Evolutionary conservation across 2,797 vertebrate species (phyloP).

Genomic region (Sebastes vulpes): DNA sequence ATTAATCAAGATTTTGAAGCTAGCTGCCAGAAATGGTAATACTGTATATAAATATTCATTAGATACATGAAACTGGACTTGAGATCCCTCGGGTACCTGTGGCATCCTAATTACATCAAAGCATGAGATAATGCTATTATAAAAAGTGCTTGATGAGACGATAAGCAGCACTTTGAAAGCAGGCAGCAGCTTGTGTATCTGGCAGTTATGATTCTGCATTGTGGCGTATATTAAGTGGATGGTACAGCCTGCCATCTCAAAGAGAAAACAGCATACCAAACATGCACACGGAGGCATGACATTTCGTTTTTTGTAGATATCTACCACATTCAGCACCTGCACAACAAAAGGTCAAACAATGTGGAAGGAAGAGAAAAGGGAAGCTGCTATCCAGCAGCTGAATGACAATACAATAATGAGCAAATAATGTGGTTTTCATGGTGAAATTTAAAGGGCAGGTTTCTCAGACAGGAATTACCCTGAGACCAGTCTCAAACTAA

Average conservation of each 20-base stretch:
- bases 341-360: constrained; percentile 19
- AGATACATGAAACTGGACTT: constrained; percentile 41
- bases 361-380: background rate
- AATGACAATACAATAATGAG: constrained; percentile 6
- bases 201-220: background rate
- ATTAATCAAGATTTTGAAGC: constrained; percentile 32
- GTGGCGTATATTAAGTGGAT: constrained; percentile 5
- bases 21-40: constrained; percentile 53
- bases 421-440: background rate
- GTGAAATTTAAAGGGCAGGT: constrained; percentile 7
- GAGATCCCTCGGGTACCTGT: constrained; percentile 43
- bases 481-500: background rate
- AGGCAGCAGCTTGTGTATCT: constrained; percentile 7
- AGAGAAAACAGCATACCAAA: constrained; percentile 9
- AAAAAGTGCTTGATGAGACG: constrained; percentile 29
- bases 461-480: background rate
- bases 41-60: constrained; percentile 63
- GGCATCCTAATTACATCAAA: constrained; percentile 58
- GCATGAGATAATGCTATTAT: constrained; percentile 43
- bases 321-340: constrained; percentile 5
- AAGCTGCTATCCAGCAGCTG: background rate
- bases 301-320: constrained; percentile 31
- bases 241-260: background rate
- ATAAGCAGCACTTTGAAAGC: constrained; percentile 38
- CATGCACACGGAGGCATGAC: constrained; percentile 16